These are phyloP conservation scores for Yponomeuta sedellus DNA, from an alignment of 2,888 invertebrate species.

Conservation along the genomic window DNA sequence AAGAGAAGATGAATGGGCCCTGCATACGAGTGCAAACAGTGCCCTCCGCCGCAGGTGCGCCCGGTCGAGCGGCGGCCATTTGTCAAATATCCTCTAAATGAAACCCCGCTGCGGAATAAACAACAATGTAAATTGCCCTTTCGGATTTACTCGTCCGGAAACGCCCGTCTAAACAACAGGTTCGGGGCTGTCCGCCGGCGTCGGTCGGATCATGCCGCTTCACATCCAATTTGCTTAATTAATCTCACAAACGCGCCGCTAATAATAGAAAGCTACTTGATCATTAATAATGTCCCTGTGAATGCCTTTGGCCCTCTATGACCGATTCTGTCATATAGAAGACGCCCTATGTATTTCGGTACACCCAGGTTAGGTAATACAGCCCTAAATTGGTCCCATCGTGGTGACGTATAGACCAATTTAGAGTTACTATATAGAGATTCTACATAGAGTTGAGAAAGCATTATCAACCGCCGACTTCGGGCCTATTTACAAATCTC, in stretches of 20 bases:
- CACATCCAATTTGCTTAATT: conserved; percentile 10
- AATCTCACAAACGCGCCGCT: background rate
- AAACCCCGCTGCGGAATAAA: conserved; percentile 1
- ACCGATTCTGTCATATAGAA: background rate
- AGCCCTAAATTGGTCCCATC: too few species aligned
- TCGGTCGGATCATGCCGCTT: background rate
- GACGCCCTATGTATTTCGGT: too few species aligned
- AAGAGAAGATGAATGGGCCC: background rate
- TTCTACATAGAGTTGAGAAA: too few species aligned
- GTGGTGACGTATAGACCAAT: background rate
- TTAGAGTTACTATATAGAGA: background rate
- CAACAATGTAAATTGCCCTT: conserved; percentile 9
- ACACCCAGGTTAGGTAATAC: too few species aligned
- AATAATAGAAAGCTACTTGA: background rate
- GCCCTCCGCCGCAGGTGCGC: conserved; percentile 2
- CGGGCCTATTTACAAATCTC: background rate
- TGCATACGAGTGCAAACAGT: background rate
- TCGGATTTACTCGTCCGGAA: conserved; percentile 6
- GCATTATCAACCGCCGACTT: background rate
- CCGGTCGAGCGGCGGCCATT: conserved; percentile 6
- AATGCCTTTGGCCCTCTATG: background rate
- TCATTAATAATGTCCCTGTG: background rate
- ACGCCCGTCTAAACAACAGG: background rate
- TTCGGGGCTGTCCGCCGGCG: background rate
- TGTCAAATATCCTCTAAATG: conserved; percentile 12